Conservation (phyloP, 1,140 invertebrate species). For the Brachionus rubens region DNA sequence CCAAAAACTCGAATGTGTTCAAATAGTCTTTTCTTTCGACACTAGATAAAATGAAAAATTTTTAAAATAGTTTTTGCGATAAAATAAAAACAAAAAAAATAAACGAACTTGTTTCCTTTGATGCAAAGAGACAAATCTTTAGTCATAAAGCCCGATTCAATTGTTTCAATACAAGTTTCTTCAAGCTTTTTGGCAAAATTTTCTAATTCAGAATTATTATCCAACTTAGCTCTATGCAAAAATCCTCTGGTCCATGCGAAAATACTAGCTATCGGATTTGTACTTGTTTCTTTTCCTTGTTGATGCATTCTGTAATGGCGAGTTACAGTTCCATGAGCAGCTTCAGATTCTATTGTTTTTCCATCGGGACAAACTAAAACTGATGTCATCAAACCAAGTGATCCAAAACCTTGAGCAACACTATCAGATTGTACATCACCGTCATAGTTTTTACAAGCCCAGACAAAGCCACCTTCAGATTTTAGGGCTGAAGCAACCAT, state of each 20-base stretch:
- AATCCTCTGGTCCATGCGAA: slow-evolving; percentile 94
- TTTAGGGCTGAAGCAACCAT: slow-evolving; percentile 99
- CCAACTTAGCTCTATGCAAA: slow-evolving; percentile 84
- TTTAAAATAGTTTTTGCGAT: background rate
- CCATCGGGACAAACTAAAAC: slow-evolving; percentile 61
- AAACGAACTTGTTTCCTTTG: slow-evolving; percentile 67
- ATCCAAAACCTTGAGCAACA: slow-evolving; percentile 79
- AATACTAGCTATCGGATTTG: slow-evolving; percentile 96
- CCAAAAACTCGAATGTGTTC: slow-evolving; percentile 94
- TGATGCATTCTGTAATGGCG: slow-evolving; percentile 55
- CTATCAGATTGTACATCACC: slow-evolving; percentile 97
- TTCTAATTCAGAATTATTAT: slow-evolving; percentile 73
- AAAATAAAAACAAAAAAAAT: background rate
- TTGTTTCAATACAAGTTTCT: slow-evolving; percentile 84
- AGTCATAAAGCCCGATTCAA: slow-evolving; percentile 91
- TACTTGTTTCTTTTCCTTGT: slow-evolving; percentile 83
- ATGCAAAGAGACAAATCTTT: slow-evolving; percentile 98
- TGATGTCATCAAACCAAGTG: slow-evolving; percentile 61
- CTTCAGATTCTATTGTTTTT: slow-evolving; percentile 61
- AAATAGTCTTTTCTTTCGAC: slow-evolving; percentile 82
- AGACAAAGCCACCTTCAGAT: slow-evolving; percentile 94
- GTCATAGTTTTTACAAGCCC: slow-evolving; percentile 99
- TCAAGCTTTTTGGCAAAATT: slow-evolving; percentile 80
- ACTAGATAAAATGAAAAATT: slow-evolving; percentile 52
- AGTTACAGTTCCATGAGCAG: slow-evolving; percentile 62